A percentile compares a stretch with the other conserved stretches of the same genome.
Conservation (phyloP, 2,888 invertebrate genomes). For the Caenorhabditis afra region DNA sequence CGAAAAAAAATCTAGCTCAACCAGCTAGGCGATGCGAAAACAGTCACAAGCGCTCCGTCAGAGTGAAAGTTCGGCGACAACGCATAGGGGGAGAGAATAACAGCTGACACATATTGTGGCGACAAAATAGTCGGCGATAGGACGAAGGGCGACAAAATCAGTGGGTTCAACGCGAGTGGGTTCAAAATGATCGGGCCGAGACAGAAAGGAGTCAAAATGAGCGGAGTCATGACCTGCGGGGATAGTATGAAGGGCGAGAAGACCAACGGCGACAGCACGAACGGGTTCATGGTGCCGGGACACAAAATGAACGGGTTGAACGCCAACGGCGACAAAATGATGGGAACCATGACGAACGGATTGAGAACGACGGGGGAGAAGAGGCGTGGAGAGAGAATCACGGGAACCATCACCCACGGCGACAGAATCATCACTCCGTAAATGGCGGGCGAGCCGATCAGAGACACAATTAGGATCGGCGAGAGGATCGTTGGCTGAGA, state of each 20-base stretch:
- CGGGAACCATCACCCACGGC: constrained; percentile 70
- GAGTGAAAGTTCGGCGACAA: constrained; percentile 58
- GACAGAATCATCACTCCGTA: constrained; percentile 60
- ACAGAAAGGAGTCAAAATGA: constrained; percentile 68
- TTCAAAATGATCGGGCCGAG: constrained; percentile 59
- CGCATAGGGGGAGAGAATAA: constrained; percentile 64
- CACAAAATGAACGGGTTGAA: constrained; percentile 67
- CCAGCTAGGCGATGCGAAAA: constrained; percentile 63
- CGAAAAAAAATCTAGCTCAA: constrained; percentile 35
- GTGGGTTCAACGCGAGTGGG: constrained; percentile 59
- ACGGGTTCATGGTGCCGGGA: constrained; percentile 63
- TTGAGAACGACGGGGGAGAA: constrained; percentile 58
- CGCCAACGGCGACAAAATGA: constrained; percentile 67
- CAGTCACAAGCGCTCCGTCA: constrained; percentile 51
- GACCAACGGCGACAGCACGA: constrained; percentile 64
- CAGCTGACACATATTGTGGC: constrained; percentile 61
- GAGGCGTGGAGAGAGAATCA: constrained; percentile 58
- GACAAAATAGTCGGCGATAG: constrained; percentile 71
- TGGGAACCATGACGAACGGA: constrained; percentile 67
- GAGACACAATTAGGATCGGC: constrained; percentile 41
- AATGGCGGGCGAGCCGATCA: constrained; percentile 60
- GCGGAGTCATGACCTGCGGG: constrained; percentile 69
- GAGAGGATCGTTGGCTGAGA: constrained; percentile 58
- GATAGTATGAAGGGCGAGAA: constrained; percentile 69
- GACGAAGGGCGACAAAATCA: constrained; percentile 68